Evolutionary conservation across 2,113 vertebrate species (phyloP), one percentile per base, ranked within the genome.

Genomic region (Rutilus rutilus): DNA sequence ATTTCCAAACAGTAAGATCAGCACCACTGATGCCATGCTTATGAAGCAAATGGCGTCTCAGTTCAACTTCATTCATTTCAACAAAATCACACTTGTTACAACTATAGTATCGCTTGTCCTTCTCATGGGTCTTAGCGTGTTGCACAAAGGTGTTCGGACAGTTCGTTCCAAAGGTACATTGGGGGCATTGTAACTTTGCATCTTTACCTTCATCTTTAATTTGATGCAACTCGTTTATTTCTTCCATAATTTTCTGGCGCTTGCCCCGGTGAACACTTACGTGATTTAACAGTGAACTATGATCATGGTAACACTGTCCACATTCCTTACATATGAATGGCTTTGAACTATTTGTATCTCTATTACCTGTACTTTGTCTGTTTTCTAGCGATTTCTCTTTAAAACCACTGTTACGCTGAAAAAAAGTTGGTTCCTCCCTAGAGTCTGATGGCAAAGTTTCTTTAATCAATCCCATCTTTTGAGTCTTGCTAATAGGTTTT

Each of bases 301-400:
- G 96, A 93, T 98, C 97, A 92, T 96, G 95, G 94, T 98, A 97
- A 87, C 96, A 95, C 93, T 96, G 95, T 90, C 97, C 97, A 89
- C 98, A 97, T 91, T 97, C 96, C 90, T 95, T 96, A 94, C 97
- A 99, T 60, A 97, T 95, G 91, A 97, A 98, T 87, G 96, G 95
- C 90, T 95, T 96, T 93, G 97, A 97, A 95, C 96, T 98, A 91
- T 97, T 96, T 87, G 95, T 95, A 90, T 96, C 96, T 93, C 97
- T 96, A 92, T 98, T 96, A 94, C 97, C 97, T 96, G 97, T 98
- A 96, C 97, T 96, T 92, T 96, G 96, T 89, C 95, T 96, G 90
- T 98, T 97, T 92, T 97, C 96, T 92, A 97, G 96, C 75, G 95
- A 96, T 89, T 97, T 97, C 93, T 96, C 96, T 93, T 96, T 95